Evolutionary conservation across 2,113 vertebrate species (phyloP).

Genomic region (Oplegnathus fasciatus): DNA sequence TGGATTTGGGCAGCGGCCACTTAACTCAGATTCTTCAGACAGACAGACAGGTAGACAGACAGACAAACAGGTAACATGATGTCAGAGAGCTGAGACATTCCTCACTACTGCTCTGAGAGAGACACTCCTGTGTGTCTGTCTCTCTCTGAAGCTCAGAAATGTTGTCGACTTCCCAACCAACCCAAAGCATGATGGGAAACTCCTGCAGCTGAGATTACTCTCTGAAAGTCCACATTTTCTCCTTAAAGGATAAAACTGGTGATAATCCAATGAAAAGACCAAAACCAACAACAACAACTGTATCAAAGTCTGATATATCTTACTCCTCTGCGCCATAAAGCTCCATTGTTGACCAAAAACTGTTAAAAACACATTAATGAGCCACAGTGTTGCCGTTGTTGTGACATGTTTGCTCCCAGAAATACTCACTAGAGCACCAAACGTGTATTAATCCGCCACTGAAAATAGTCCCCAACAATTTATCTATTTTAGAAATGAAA

Average conservation of each 20-base stretch:
- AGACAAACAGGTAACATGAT: slow-evolving; percentile 1
- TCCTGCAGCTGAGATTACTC: not conserved
- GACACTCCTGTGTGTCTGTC: not conserved
- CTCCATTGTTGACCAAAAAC: not conserved
- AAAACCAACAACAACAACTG: not conserved
- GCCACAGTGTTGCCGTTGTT: not conserved
- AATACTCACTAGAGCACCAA: not conserved
- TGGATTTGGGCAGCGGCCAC: not conserved
- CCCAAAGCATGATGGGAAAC: slow-evolving; percentile 33
- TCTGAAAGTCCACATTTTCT: too few species aligned
- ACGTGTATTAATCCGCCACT: not conserved
- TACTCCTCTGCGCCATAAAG: not conserved
- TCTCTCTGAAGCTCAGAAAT: not conserved
- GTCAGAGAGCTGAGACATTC: slow-evolving; percentile 57
- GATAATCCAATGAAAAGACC: not conserved
- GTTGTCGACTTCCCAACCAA: not conserved
- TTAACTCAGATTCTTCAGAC: not conserved
- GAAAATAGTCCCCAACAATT: too few species aligned
- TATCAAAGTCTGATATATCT: not conserved
- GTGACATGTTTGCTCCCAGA: not conserved
- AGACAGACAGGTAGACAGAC: not conserved
- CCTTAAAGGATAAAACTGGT: not conserved
- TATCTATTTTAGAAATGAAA: too few species aligned
- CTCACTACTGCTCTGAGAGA: slow-evolving; percentile 45
- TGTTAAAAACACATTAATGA: not conserved